Conservation (phyloP, 1,140 invertebrate species). For the Drosophila pandora region DNA sequence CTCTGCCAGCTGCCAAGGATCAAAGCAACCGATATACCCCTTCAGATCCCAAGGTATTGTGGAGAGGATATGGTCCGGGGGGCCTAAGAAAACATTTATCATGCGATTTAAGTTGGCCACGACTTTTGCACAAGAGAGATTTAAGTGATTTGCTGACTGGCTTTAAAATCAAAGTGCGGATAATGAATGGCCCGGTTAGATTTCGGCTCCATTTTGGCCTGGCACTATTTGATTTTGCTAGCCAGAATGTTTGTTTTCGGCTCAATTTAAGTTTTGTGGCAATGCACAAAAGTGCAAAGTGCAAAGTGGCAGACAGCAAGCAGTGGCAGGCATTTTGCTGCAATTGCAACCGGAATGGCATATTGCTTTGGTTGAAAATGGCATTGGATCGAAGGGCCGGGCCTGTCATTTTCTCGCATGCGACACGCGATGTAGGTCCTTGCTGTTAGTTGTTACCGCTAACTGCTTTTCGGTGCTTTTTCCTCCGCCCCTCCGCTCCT, state of each 20-base stretch:
- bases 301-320: constrained; percentile 51
- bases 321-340: constrained; percentile 58
- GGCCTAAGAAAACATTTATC: constrained; percentile 73
- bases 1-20: not conserved
- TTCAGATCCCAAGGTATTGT: not conserved
- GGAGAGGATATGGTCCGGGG: constrained; percentile 5
- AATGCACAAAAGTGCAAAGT: constrained; percentile 64
- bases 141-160: constrained; percentile 79
- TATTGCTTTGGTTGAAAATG: constrained; percentile 15
- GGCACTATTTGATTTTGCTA: constrained; percentile 64
- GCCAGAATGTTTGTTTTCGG: constrained; percentile 64
- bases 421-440: constrained; percentile 58
- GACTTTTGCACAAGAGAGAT: constrained; percentile 76
- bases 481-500: not conserved
- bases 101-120: constrained; percentile 79
- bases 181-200: constrained; percentile 65
- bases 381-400: constrained; percentile 35
- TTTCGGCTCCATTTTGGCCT: constrained; percentile 29
- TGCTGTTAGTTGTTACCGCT: constrained; percentile 18
- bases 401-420: constrained; percentile 75
- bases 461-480: constrained; percentile 51
- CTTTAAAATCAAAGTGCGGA: constrained; percentile 73
- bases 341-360: constrained; percentile 43
- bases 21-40: constrained; percentile 18
- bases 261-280: constrained; percentile 75